These are phyloP conservation scores for Plusia festucae DNA, from an alignment of 2,888 invertebrate genomes.

Conservation along the genomic window DNA sequence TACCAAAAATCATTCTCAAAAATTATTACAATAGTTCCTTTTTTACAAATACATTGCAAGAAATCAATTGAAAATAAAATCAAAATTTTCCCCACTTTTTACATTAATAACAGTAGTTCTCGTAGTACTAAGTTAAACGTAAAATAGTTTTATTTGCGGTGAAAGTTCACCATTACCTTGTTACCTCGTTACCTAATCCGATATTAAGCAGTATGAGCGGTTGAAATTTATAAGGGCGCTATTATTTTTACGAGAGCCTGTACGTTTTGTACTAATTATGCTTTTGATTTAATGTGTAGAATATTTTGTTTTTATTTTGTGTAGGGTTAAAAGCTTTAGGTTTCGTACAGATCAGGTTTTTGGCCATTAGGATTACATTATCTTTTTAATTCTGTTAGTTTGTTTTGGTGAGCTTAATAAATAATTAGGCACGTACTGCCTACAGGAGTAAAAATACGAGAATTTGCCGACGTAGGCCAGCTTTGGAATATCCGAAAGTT, in stretches of 20 bases:
- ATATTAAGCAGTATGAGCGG: constrained; percentile 52
- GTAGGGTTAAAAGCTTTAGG: neutral
- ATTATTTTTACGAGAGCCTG: constrained; percentile 48
- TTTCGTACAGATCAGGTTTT: neutral
- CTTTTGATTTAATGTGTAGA: constrained; percentile 36
- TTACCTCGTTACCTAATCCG: constrained; percentile 55
- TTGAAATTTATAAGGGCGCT: constrained; percentile 38
- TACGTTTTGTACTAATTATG: constrained; percentile 40
- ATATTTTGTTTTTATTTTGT: constrained; percentile 19
- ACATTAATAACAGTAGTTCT: neutral
- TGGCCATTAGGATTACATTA: neutral
- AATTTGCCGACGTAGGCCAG: too few species aligned
- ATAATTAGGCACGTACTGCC: too few species aligned
- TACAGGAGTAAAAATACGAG: too few species aligned
- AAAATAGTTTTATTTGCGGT: constrained; percentile 35
- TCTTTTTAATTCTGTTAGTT: neutral
- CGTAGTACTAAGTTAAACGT: constrained; percentile 10
- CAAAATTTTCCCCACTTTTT: neutral
- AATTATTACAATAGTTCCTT: too few species aligned
- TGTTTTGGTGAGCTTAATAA: too few species aligned
- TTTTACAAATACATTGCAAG: too few species aligned
- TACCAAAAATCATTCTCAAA: too few species aligned
- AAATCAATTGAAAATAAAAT: too few species aligned
- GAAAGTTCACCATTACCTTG: constrained; percentile 43
- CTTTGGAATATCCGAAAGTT: too few species aligned